Evolutionary conservation across 2,888 invertebrate genomes (phyloP).

Genomic region (Xestia ashworthii): DNA sequence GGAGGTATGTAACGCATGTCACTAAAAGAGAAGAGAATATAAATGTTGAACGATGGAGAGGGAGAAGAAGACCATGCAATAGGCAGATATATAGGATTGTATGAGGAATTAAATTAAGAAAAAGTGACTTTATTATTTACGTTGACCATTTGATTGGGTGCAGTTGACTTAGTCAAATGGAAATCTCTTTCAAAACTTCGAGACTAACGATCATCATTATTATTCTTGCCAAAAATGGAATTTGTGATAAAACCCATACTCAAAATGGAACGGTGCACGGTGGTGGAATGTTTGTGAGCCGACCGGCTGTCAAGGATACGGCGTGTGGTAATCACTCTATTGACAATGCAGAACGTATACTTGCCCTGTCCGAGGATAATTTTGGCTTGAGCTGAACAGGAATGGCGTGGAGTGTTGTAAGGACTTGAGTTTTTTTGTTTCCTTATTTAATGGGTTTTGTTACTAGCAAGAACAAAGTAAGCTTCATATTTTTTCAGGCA

Average conservation of each 20-base stretch:
- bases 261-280: constrained; percentile 33
- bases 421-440: neutral
- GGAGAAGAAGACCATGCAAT: neutral
- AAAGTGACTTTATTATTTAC: neutral
- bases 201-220: neutral
- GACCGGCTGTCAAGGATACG: constrained; percentile 74
- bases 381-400: constrained; percentile 69
- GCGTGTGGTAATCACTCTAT: constrained; percentile 83
- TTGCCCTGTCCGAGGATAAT: constrained; percentile 76
- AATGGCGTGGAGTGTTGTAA: constrained; percentile 63
- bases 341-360: constrained; percentile 82
- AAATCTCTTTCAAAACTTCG: neutral
- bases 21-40: neutral
- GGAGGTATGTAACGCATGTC: neutral
- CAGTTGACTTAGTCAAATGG: neutral
- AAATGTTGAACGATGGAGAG: neutral
- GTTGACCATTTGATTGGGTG: neutral
- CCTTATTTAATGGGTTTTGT: neutral
- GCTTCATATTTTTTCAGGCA: neutral
- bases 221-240: constrained; percentile 9
- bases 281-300: constrained; percentile 57
- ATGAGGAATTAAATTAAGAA: neutral
- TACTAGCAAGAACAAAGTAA: neutral
- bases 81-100: neutral
- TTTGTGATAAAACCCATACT: constrained; percentile 20